A percentile compares a stretch with the other conserved stretches of the same genome.
These are phyloP conservation scores for Pocillopora damicornis DNA, from an alignment of 64 coral and sea anemone species.

Conservation along the genomic window DNA sequence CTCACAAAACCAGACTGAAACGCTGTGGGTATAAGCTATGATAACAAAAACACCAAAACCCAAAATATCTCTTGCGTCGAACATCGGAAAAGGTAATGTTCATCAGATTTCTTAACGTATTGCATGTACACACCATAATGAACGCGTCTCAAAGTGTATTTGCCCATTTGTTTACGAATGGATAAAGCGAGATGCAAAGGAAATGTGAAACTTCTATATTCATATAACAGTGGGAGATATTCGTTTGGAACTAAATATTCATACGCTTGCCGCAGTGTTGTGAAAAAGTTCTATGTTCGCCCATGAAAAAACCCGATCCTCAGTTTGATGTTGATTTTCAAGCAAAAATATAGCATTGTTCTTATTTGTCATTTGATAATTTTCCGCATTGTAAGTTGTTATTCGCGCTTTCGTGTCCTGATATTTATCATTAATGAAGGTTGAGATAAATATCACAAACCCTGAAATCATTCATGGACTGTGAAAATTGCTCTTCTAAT, in stretches of 20 bases:
- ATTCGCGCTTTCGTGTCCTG: too few species aligned
- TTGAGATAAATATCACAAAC: too few species aligned
- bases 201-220: not conserved
- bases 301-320: not conserved
- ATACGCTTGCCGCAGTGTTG: not conserved
- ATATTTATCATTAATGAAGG: too few species aligned
- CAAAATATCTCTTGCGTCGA: not conserved
- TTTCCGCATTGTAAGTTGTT: too few species aligned
- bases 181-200: not conserved
- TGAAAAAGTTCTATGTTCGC: not conserved
- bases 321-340: not conserved
- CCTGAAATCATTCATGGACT: too few species aligned
- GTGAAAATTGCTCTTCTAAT: too few species aligned
- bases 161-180: too few species aligned
- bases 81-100: conserved; percentile 7
- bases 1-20: not conserved
- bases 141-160: too few species aligned
- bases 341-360: not conserved
- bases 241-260: not conserved
- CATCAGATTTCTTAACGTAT: not conserved
- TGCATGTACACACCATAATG: not conserved
- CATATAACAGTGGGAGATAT: not conserved
- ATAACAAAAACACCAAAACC: not conserved
- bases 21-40: not conserved
- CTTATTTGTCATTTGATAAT: too few species aligned